These are phyloP conservation scores for Leuctra nigra DNA, from an alignment of 2,888 invertebrate genomes.

Conservation along the genomic window DNA sequence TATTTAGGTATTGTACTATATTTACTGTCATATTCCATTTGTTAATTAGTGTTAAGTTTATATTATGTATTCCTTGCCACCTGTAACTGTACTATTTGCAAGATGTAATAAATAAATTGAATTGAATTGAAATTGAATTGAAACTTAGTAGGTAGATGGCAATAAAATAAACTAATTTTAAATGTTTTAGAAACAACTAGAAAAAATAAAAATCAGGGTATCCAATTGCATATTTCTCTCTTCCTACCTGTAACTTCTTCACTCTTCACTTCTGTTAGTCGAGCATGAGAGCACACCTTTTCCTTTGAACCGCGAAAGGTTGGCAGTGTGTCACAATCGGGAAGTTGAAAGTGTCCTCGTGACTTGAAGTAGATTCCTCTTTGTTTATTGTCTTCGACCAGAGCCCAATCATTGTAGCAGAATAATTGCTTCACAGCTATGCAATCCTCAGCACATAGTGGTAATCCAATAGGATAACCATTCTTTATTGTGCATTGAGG, in stretches of 20 bases:
- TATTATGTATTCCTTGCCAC: too few relatives aligned
- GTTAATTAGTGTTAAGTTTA: too few relatives aligned
- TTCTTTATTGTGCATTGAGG: slow-evolving; percentile 69
- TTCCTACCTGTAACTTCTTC: slow-evolving; percentile 72
- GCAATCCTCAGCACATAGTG: slow-evolving; percentile 90
- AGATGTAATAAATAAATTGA: too few relatives aligned
- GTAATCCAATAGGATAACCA: slow-evolving; percentile 62
- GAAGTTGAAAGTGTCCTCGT: slow-evolving; percentile 79
- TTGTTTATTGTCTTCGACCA: slow-evolving; percentile 80
- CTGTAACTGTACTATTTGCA: too few relatives aligned
- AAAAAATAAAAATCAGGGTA: too few relatives aligned
- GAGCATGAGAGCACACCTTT: slow-evolving; percentile 73
- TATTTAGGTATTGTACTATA: too few relatives aligned
- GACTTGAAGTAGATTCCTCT: slow-evolving; percentile 71
- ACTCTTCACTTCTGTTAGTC: slow-evolving; percentile 73
- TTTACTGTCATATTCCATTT: too few relatives aligned
- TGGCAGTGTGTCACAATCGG: slow-evolving; percentile 77
- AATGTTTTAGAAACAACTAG: too few relatives aligned
- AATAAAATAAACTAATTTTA: too few relatives aligned
- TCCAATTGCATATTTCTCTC: too few relatives aligned
- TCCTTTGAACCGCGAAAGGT: slow-evolving; percentile 56
- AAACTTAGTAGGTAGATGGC: too few relatives aligned
- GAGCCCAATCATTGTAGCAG: slow-evolving; percentile 90
- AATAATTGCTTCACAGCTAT: slow-evolving; percentile 83
- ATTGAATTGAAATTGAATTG: too few relatives aligned